phyloP scores from a whole-genome alignment of 2,113 vertebrate species.

The Cinclus cinclus region DNA sequence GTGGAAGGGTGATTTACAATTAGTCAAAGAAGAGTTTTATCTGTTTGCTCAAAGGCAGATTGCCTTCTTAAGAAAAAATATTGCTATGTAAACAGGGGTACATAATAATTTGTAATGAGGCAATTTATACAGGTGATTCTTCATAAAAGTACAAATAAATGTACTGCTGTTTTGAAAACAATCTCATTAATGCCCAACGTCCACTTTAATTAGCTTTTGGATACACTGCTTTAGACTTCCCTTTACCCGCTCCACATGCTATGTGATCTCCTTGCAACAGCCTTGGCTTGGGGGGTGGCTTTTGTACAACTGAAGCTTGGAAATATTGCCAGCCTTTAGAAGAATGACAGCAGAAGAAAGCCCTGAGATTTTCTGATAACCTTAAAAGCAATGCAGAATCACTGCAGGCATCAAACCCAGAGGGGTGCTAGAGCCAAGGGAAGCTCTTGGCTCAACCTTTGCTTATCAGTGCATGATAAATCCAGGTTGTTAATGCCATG shows the following conservation, averaged over 20 bases:
- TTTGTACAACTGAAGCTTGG: not conserved
- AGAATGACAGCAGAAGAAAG: not conserved
- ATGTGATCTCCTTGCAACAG: not conserved
- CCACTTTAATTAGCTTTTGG: not conserved
- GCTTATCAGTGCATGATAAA: not conserved
- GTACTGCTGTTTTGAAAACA: not conserved
- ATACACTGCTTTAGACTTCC: not conserved
- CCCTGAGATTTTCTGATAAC: not conserved
- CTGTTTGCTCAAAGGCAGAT: slow-evolving; percentile 6
- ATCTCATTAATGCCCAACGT: not conserved
- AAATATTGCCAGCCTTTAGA: not conserved
- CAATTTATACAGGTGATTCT: not conserved
- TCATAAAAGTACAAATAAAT: not conserved
- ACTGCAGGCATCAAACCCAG: not conserved
- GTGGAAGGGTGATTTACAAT: not conserved
- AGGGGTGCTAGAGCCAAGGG: not conserved
- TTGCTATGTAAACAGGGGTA: not conserved
- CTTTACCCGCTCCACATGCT: fast-evolving
- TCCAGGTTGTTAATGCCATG: not conserved
- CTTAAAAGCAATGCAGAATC: not conserved
- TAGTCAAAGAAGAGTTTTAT: not conserved
- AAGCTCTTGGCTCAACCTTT: not conserved
- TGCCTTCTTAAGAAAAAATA: not conserved
- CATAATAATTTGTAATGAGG: not conserved
- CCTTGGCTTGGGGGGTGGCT: not conserved